Base-by-base conservation (phyloP, 2,113 vertebrate genomes). In the Prinia subflava region DNA sequence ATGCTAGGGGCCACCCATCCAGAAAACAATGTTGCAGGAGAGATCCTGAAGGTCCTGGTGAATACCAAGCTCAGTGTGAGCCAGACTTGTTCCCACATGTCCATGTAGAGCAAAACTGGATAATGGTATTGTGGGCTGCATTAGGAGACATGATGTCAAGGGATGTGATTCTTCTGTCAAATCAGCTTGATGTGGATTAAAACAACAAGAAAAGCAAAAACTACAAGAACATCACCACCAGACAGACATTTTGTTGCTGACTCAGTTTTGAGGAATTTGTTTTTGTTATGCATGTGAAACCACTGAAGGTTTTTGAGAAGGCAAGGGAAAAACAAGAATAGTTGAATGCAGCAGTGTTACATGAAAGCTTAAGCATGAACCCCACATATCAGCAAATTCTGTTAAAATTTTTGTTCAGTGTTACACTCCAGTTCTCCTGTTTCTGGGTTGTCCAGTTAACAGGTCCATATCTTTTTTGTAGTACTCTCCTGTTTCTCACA, bases 11-110 rank as follows among this genome's bases (percentile, higher is more conserved):
- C 4, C 41, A 44, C 9, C 2, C 11, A 17, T 5, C 2, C n/a
- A 47, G 24, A 74, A 70, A 95, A 37, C 1, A 57, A 13, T 15
- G 82, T 82, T 57, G 16, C 24, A 67, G 60, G 50, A 78, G 63
- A 84, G 8, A 10, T 13, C 22, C 17, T 52, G 37, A 63, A 39
- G 6, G 2, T 84, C 31, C 13, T 53, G 60, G 16, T 78, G 14
- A 41, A 44, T 37, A 62, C 9, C 30, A 82, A 27, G 9, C 10
- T 82, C 55, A 81, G 69, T 1, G 2, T 39, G 31, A 92, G 42
- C 12, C 8, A 78, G 6, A 22, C 11, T 1, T 21, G 9, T 31
- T n/a, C 10, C 5, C 49, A 60, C 6, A 11, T 1, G 1, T 24
- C 28, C 24, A 30, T 5, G 13, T 75, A 42, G 6, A 12, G 7